Evolutionary conservation across 2,797 vertebrate species (phyloP), one percentile per base, ranked within the genome.

Genomic region (Sebastes matsubarae): DNA sequence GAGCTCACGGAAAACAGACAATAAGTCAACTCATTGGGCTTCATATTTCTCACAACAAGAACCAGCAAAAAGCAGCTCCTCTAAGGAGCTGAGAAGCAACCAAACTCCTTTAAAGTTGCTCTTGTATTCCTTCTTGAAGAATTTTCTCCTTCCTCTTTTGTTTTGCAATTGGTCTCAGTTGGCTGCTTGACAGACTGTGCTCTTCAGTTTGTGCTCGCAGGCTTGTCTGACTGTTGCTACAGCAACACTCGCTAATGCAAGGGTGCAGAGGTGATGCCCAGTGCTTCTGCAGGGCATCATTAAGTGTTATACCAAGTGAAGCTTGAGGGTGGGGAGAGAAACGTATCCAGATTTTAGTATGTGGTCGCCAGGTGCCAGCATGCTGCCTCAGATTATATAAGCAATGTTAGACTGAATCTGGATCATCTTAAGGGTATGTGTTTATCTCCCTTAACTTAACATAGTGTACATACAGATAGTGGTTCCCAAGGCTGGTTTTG

Each of bases 11-110:
- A 78, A 54, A 70, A 85, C 18, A 9, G 66, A 92, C 81, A 90
- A 54, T 78, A 84, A 78, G 14, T 79, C 75, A 76, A 20, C 74
- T 89, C 81, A 80, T 29, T 52, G 59, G 81, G 52, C 65, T 59
- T 36, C 61, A 64, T 54, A 42, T 78, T 63, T 63, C 78, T 84
- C 13, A 42, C 25, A 57, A 25, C 61, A 63, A 69, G 59, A 66
- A 64, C 18, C n/a, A 68, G 58, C 68, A 66, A 25, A 71, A 64
- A 75, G 38, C 58, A 42, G 34, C 50, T 57, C n/a, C 10, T 57
- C 20, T 54, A 4, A 30, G 16, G 13, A 30, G 25, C 55, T 63
- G 10, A 29, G 32, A 68, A 29, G 8, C 50, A 60, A 52, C 4
- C 42, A 29, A 10, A 30, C 60, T 68, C 13, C 50, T 22, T 77